Evolutionary conservation across 2,888 invertebrate species (phyloP).

Genomic region (Drosophila buzzatii): DNA sequence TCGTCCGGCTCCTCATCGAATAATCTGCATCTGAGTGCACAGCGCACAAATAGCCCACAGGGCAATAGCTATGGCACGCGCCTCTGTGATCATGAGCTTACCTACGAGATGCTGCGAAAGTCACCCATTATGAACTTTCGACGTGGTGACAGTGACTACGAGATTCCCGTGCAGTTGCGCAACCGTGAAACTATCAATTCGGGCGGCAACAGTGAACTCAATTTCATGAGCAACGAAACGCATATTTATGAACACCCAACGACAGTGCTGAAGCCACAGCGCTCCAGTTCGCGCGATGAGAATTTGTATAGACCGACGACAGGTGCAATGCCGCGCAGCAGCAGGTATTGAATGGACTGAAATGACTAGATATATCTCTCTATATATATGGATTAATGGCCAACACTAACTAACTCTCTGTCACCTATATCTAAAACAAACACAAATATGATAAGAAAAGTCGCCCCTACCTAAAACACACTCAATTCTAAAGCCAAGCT

Average conservation of each 20-base stretch:
- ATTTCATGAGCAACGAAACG: slow-evolving; percentile 83
- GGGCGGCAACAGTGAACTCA: slow-evolving; percentile 83
- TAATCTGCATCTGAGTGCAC: slow-evolving; percentile 71
- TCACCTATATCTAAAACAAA: slow-evolving; percentile 24
- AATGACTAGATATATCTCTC: not conserved
- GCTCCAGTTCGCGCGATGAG: slow-evolving; percentile 77
- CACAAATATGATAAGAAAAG: not conserved
- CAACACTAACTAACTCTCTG: slow-evolving; percentile 8
- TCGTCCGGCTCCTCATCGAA: slow-evolving; percentile 82
- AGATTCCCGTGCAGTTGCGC: slow-evolving; percentile 76
- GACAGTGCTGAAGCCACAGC: slow-evolving; percentile 73
- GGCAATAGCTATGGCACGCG: slow-evolving; percentile 84
- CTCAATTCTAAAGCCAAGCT: slow-evolving; percentile 43
- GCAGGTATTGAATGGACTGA: slow-evolving; percentile 81
- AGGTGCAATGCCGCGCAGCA: slow-evolving; percentile 70
- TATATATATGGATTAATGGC: not conserved
- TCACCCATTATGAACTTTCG: slow-evolving; percentile 84
- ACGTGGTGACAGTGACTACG: slow-evolving; percentile 82
- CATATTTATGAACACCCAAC: slow-evolving; percentile 83
- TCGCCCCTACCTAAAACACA: slow-evolving; percentile 29
- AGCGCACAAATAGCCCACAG: slow-evolving; percentile 83
- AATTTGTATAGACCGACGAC: slow-evolving; percentile 75
- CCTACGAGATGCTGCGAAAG: slow-evolving; percentile 84
- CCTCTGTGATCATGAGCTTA: slow-evolving; percentile 84
- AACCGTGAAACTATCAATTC: slow-evolving; percentile 84